These are phyloP conservation scores for Grantiella picta DNA, from an alignment of 2,113 vertebrate species.

Conservation along the genomic window DNA sequence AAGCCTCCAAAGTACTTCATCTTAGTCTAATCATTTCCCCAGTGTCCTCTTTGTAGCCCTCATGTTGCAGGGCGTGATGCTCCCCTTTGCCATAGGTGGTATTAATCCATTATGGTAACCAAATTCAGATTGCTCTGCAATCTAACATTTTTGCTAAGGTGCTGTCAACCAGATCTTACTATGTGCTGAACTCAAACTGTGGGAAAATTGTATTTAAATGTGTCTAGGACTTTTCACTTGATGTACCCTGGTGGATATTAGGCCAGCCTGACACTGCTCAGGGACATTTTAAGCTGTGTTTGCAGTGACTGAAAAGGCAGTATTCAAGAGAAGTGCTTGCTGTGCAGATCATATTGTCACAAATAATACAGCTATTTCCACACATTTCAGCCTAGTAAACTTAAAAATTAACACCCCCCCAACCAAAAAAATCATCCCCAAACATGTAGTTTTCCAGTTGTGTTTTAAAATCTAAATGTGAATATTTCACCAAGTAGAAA, in stretches of 20 bases:
- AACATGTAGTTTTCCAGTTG: neutral
- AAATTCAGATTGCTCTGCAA: neutral
- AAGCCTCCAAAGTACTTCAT: neutral
- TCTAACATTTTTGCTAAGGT: neutral
- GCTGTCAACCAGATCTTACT: neutral
- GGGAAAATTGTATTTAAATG: neutral
- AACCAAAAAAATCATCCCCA: fast-evolving
- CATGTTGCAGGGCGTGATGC: neutral
- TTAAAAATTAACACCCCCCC: fast-evolving
- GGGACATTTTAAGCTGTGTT: neutral
- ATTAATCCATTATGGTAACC: neutral
- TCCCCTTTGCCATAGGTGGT: neutral
- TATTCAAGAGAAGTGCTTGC: neutral
- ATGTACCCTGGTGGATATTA: neutral
- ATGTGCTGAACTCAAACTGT: neutral
- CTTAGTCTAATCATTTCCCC: neutral
- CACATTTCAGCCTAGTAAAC: neutral
- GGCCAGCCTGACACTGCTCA: neutral
- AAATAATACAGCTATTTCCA: neutral
- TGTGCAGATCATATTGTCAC: neutral
- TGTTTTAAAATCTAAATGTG: neutral
- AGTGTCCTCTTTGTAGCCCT: neutral
- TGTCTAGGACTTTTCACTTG: neutral
- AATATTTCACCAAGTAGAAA: neutral
- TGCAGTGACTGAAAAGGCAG: neutral